phyloP scores from a whole-genome alignment of 2,888 invertebrate species.

The Drepana falcataria region DNA sequence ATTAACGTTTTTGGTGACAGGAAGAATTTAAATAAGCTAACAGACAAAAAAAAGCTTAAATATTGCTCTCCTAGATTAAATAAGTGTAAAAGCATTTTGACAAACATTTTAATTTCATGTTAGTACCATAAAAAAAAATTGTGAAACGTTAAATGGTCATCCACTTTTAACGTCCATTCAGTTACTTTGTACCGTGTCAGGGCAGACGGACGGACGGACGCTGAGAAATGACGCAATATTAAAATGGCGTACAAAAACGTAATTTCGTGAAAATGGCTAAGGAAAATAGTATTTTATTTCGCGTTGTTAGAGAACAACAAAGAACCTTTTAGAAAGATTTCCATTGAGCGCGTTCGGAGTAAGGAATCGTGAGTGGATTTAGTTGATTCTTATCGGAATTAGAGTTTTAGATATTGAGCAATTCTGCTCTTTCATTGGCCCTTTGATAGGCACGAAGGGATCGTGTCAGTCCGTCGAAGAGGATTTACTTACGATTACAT shows the following conservation, averaged over 20 bases:
- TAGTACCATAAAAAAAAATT: constrained; percentile 25
- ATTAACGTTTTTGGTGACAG: no score
- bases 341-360: constrained; percentile 42
- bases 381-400: constrained; percentile 47
- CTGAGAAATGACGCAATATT: constrained; percentile 32
- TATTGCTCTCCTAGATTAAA: background rate
- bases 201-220: constrained; percentile 22
- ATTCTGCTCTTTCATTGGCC: constrained; percentile 44
- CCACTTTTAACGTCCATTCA: constrained; percentile 28
- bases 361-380: constrained; percentile 50
- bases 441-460: constrained; percentile 51
- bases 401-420: constrained; percentile 41
- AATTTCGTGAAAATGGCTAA: constrained; percentile 35
- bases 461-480: constrained; percentile 38
- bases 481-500: constrained; percentile 47
- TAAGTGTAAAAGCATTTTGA: background rate
- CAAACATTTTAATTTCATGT: constrained; percentile 13
- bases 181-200: constrained; percentile 26
- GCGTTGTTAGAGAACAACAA: constrained; percentile 38
- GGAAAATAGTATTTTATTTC: constrained; percentile 44
- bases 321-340: constrained; percentile 48
- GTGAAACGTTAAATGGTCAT: constrained; percentile 22
- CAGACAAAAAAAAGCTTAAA: no score
- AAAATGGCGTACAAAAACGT: constrained; percentile 39
- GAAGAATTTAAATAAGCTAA: no score